These are phyloP conservation scores for Choristoneura rosaceana DNA, from an alignment of 2,888 invertebrate species.

Conservation along the genomic window DNA sequence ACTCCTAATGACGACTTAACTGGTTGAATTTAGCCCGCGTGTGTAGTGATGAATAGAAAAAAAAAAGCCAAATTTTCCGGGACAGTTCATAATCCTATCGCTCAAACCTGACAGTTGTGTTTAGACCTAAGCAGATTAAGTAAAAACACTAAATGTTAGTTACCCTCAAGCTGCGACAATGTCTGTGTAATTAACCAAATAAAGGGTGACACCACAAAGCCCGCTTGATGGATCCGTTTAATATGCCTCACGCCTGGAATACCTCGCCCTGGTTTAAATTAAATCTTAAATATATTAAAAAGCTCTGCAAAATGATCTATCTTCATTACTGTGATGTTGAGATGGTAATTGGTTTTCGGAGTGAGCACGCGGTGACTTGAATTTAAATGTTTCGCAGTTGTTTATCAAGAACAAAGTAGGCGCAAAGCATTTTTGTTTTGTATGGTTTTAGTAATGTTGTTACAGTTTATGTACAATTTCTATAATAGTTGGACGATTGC, in stretches of 20 bases:
- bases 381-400: not conserved
- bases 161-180: conserved; percentile 69
- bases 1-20: no score
- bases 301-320: conserved; percentile 32
- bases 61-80: not conserved
- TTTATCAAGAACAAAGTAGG: not conserved
- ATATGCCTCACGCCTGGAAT: conserved; percentile 65
- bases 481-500: no score
- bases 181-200: conserved; percentile 80
- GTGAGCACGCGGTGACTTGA: conserved; percentile 8
- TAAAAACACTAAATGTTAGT: conserved; percentile 58
- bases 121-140: conserved; percentile 60
- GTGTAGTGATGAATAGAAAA: not conserved
- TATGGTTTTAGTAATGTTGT: not conserved
- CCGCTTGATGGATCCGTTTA: conserved; percentile 82
- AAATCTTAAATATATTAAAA: conserved; percentile 50
- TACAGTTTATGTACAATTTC: no score
- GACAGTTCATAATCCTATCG: not conserved
- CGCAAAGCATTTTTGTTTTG: not conserved
- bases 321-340: conserved; percentile 34
- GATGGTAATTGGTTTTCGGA: conserved; percentile 28
- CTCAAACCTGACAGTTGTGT: conserved; percentile 52
- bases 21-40: no score
- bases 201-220: conserved; percentile 82
- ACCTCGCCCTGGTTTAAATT: conserved; percentile 59